Evolutionary conservation across 1,140 invertebrate genomes (phyloP), one percentile per base, ranked within the genome.

Genomic region (Onthophagus taurus): DNA sequence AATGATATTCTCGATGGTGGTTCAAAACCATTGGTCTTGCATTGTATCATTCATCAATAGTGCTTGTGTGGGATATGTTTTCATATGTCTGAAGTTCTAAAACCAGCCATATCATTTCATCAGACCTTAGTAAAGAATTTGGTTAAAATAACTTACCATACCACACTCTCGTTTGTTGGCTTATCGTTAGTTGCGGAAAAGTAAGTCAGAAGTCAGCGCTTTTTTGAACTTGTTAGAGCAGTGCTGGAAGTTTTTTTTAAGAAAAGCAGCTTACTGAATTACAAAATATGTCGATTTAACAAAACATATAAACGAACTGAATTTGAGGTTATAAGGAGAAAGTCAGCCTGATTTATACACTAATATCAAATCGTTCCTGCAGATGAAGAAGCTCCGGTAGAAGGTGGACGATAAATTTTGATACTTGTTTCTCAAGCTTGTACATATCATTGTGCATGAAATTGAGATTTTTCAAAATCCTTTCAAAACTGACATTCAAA

Each of bases 1-100:
- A 85, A 91, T 58, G 90, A 95, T 61, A 95, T 96, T 61, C 69
- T 95, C 9, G 82, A n/a, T n/a, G n/a, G n/a, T n/a, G n/a, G n/a
- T n/a, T n/a, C n/a, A n/a, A n/a, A n/a, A n/a, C n/a, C n/a, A n/a
- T n/a, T n/a, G n/a, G n/a, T n/a, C n/a, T n/a, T n/a, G n/a, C n/a
- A n/a, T n/a, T n/a, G n/a, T n/a, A n/a, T n/a, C n/a, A n/a, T n/a
- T n/a, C n/a, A n/a, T n/a, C n/a, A n/a, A n/a, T n/a, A n/a, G n/a
- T n/a, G n/a, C 24, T 26, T 26, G 24, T 26, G 24, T n/a, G 24
- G 24, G n/a, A 26, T 7, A 26, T 26, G 24, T 26, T 26, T 26
- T 7, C 7, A 26, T 26, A 26, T 7, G 24, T 26, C 24, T 26
- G 24, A 26, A 26, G 24, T 26, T 26, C 24, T 26, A 26, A 26